Evolutionary conservation across 2,797 vertebrate genomes (phyloP).

Genomic region (Diceros bicornis): DNA sequence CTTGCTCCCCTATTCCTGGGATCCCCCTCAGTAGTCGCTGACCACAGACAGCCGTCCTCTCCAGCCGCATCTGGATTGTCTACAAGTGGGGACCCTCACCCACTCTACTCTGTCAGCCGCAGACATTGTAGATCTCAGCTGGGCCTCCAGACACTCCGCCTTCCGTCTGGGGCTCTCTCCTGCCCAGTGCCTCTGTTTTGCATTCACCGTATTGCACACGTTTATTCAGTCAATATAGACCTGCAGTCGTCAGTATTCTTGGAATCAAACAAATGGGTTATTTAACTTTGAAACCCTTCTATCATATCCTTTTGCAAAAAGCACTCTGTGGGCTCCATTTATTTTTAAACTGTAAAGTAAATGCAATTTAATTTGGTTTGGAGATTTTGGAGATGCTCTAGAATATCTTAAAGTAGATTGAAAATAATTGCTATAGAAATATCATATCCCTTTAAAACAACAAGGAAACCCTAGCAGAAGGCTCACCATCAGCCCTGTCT

Average conservation of each 20-base stretch:
- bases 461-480: not conserved
- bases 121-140: not conserved
- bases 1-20: not conserved
- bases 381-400: not conserved
- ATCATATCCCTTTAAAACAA: not conserved
- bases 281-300: not conserved
- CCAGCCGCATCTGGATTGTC: not conserved
- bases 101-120: not conserved
- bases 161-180: not conserved
- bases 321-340: not conserved
- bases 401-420: not conserved
- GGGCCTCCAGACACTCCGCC: not conserved
- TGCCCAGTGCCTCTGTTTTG: not conserved
- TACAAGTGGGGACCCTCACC: not conserved
- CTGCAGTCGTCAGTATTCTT: not conserved
- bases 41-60: not conserved
- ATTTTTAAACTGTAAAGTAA: conserved; percentile 25
- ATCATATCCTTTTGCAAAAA: not conserved
- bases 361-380: conserved; percentile 36
- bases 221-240: not conserved
- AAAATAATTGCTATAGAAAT: conserved; percentile 1
- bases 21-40: not conserved
- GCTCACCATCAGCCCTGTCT: not conserved
- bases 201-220: not conserved
- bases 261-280: not conserved